phyloP scores from a whole-genome alignment of 2,113 vertebrate genomes.

The Pterocles orientalis region DNA sequence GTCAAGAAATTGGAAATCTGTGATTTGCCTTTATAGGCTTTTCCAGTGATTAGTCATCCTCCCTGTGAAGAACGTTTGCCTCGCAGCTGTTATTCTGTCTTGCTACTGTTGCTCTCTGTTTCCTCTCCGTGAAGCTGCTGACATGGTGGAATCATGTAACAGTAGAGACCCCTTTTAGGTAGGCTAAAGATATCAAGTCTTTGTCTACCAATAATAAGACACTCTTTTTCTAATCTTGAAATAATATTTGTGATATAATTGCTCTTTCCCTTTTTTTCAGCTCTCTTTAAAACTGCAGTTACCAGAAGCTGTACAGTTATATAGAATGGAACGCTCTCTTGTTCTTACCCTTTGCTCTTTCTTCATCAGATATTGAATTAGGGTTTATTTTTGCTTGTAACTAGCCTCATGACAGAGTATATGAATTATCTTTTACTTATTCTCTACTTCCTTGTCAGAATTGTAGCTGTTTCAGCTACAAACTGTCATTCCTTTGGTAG shows the following conservation, averaged over 20 bases:
- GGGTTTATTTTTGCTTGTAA: neutral
- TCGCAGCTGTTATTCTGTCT: neutral
- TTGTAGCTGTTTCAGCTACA: neutral
- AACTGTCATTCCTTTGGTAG: neutral
- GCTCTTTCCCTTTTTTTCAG: neutral
- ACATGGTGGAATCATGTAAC: neutral
- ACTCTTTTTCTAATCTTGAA: neutral
- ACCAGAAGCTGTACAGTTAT: neutral
- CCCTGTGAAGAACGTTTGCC: rapidly evolving
- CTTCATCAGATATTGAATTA: neutral
- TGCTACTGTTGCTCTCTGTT: neutral
- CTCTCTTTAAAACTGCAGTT: neutral
- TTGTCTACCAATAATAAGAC: neutral
- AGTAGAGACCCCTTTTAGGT: neutral
- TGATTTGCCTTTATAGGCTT: neutral
- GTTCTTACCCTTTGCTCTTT: neutral
- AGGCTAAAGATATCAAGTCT: neutral
- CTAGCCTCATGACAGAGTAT: neutral
- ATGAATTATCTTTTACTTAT: neutral
- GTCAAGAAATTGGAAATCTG: neutral
- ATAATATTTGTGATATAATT: neutral
- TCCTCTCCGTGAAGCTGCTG: neutral
- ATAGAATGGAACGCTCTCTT: rapidly evolving
- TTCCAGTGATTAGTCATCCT: neutral
- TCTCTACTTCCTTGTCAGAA: neutral